Evolutionary conservation across 2,888 invertebrate genomes (phyloP), one percentile per base, ranked within the genome.

Genomic region (Chironomus riparius): DNA sequence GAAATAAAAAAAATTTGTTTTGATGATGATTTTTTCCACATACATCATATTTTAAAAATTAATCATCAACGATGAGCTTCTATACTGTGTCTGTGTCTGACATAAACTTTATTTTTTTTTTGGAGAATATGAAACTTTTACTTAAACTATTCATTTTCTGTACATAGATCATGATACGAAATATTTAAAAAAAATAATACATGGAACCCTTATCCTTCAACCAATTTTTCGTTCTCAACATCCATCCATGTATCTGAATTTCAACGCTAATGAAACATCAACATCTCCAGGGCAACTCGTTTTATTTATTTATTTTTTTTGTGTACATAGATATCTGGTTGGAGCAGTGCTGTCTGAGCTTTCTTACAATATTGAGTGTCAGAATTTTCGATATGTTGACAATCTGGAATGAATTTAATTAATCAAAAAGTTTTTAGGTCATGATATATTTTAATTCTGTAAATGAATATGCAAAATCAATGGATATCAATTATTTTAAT

Each of bases 181-280:
- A 56, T 56, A 56, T 56, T 56, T 28, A 28, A 28, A 28, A 28
- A 56, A 18, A 56, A 18, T 10, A 18, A 15, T 56, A 18, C 7
- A 56, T 13, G 7, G 15, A 56, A 56, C 15, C 56, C 56, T 56
- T 18, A 56, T 56, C 56, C 56, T n/a, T 15, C 50, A 56, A 7
- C 56, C 56, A 15, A 15, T 18, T 56, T 28, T 50, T 50, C 18
- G 56, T 56, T 18, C n/a, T 18, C 56, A n/a, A n/a, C n/a, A n/a
- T n/a, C 18, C 56, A 56, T 56, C 18, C 18, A 56, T 56, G 56
- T 56, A 56, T 56, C 56, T 56, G 38, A 38, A 38, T 10, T 38
- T 38, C 56, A 18, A 56, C 65, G 65, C 65, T 65, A 65, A 65
- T 65, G 65, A 65, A 65, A 65, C 65, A 65, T 65, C 65, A 65